Percentiles rank a stretch among this genome's conserved stretches.
phyloP scores from a whole-genome alignment of 2,113 vertebrate genomes.

The Micromys minutus region DNA sequence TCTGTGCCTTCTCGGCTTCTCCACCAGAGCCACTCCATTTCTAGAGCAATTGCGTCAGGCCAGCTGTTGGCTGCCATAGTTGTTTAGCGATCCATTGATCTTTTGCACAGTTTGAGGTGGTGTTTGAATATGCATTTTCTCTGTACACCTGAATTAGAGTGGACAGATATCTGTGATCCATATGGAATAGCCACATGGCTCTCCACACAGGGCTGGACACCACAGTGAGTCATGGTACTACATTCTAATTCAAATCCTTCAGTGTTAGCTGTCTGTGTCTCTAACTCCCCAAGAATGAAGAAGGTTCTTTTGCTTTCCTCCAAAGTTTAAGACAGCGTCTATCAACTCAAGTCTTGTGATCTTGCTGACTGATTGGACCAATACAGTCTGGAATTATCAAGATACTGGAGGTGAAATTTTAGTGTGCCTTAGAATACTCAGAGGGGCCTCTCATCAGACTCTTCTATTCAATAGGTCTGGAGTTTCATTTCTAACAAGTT shows the following conservation, averaged over 20 bases:
- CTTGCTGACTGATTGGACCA: background rate
- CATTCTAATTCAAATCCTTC: background rate
- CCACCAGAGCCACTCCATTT: constrained; percentile 48
- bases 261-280: background rate
- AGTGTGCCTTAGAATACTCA: background rate
- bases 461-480: background rate
- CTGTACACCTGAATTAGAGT: constrained; percentile 65
- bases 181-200: constrained; percentile 28
- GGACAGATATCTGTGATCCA: constrained; percentile 59
- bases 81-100: constrained; percentile 43
- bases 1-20: constrained; percentile 48
- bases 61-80: constrained; percentile 34
- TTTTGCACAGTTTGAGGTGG: constrained; percentile 60
- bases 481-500: constrained; percentile 37
- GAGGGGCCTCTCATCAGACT: background rate
- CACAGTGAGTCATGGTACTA: background rate
- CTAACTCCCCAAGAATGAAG: background rate
- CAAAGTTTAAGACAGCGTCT: background rate
- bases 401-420: background rate
- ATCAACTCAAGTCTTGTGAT: background rate
- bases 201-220: background rate
- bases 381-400: background rate
- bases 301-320: background rate
- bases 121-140: constrained; percentile 32
- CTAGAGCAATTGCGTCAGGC: constrained; percentile 32